Percentiles rank a stretch among this genome's conserved stretches.
Conservation (phyloP, 2,113 vertebrate genomes). For the Oryzias celebensis region DNA sequence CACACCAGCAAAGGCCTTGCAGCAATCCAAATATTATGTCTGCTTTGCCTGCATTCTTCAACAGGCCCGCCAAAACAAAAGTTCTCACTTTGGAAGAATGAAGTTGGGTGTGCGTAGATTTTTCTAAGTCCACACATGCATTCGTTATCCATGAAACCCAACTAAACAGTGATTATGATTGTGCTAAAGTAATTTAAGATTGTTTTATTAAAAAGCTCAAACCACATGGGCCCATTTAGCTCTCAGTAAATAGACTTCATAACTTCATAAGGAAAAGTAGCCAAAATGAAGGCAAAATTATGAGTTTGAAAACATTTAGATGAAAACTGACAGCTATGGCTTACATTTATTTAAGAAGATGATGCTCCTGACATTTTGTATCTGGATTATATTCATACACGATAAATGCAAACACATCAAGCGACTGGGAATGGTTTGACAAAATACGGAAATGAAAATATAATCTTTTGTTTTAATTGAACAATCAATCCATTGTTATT, state of each 20-base stretch:
- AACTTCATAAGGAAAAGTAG: no score
- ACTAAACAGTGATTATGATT: slow-evolving; percentile 34
- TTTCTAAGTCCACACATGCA: slow-evolving; percentile 16
- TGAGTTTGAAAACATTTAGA: no score
- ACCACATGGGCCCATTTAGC: slow-evolving; percentile 7
- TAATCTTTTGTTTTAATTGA: no score
- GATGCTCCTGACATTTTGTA: no score
- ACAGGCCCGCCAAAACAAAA: slow-evolving; percentile 80
- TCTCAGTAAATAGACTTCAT: slow-evolving; percentile 1
- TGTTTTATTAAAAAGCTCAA: slow-evolving; percentile 23
- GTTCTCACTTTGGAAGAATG: slow-evolving; percentile 69
- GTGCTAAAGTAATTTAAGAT: slow-evolving; percentile 27
- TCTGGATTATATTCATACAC: no score
- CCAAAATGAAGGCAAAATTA: no score
- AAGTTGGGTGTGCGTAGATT: slow-evolving; percentile 34
- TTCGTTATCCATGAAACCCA: slow-evolving; percentile 36
- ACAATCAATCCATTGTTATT: slow-evolving; percentile 2
- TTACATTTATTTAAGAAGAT: no score
- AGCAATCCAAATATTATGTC: slow-evolving; percentile 86
- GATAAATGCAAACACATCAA: no score
- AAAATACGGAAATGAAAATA: no score
- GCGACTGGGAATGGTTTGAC: no score
- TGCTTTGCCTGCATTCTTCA: slow-evolving; percentile 80
- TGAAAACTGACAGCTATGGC: no score
- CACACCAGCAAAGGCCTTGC: slow-evolving; percentile 57